Percentiles rank a stretch among this genome's conserved stretches.
Conservation (phyloP, 2,113 vertebrate species). For the Miniopterus natalensis region DNA sequence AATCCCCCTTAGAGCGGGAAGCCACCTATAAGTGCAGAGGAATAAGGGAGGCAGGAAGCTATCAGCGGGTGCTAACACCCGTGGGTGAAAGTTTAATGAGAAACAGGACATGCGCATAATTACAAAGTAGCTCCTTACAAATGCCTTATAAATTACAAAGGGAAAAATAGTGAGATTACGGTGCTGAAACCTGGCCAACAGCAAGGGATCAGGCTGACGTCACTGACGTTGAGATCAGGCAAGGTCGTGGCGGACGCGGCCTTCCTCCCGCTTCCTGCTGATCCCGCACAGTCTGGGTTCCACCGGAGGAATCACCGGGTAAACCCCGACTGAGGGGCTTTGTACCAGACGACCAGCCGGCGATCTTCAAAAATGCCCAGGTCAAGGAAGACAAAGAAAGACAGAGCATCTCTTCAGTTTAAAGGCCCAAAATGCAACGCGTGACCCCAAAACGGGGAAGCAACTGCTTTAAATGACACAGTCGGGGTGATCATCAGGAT, state of each 20-base stretch:
- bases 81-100: background rate
- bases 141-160: background rate
- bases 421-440: background rate
- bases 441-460: background rate
- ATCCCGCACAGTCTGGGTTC: rapidly evolving
- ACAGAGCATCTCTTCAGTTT: background rate
- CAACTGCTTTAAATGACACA: background rate
- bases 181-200: background rate
- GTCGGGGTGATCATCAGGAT: rapidly evolving
- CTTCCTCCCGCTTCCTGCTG: background rate
- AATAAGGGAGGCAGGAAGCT: background rate
- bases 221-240: background rate
- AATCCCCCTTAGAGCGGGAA: too few relatives aligned
- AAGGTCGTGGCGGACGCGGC: rapidly evolving
- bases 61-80: background rate
- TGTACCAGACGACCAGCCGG: background rate
- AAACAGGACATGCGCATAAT: background rate
- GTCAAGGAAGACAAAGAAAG: background rate
- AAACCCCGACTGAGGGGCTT: too few relatives aligned
- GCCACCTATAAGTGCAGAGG: background rate
- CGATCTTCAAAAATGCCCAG: background rate
- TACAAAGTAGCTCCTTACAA: background rate
- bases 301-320: background rate
- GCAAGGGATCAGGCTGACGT: rapidly evolving
- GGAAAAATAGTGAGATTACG: rapidly evolving